Percentiles rank a stretch among this genome's conserved stretches.
phyloP scores from a whole-genome alignment of 2,888 invertebrate species.

The Oscheius sp. region DNA sequence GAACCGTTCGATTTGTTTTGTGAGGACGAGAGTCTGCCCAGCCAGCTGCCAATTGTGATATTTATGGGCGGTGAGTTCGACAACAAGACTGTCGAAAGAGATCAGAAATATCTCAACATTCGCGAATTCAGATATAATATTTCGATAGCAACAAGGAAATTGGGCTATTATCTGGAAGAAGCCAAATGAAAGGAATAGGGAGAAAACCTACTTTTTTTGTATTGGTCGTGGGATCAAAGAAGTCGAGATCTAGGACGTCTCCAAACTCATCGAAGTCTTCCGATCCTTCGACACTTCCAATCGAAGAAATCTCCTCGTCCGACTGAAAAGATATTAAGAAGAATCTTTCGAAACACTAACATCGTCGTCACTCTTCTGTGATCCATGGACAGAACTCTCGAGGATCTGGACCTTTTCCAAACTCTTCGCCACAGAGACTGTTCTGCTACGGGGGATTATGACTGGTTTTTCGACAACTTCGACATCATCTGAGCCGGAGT shows the following conservation, averaged over 20 bases:
- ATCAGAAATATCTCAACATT: conserved; percentile 69
- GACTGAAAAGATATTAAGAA: neutral
- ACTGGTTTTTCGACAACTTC: conserved; percentile 55
- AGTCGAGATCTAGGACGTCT: conserved; percentile 47
- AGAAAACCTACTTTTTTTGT: conserved; percentile 39
- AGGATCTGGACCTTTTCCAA: conserved; percentile 54
- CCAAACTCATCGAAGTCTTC: conserved; percentile 41
- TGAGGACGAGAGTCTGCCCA: conserved; percentile 66
- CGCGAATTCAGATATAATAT: conserved; percentile 68
- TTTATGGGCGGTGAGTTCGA: conserved; percentile 65
- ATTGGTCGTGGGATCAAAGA: conserved; percentile 41
- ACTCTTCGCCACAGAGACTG: conserved; percentile 56
- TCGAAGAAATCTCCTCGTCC: conserved; percentile 45
- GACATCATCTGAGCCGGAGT: conserved; percentile 54
- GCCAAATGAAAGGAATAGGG: neutral
- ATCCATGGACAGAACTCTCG: conserved; percentile 52
- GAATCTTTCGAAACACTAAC: neutral
- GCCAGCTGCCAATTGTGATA: conserved; percentile 69
- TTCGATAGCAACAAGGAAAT: conserved; percentile 58
- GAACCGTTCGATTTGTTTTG: conserved; percentile 64
- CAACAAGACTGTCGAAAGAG: conserved; percentile 63
- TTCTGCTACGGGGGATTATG: conserved; percentile 50
- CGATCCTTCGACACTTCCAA: conserved; percentile 42
- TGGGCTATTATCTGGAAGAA: conserved; percentile 49
- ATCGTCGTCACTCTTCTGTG: conserved; percentile 41